These are phyloP conservation scores for Proctacanthus coquilletti DNA, from an alignment of 1,140 invertebrate genomes.

Conservation along the genomic window DNA sequence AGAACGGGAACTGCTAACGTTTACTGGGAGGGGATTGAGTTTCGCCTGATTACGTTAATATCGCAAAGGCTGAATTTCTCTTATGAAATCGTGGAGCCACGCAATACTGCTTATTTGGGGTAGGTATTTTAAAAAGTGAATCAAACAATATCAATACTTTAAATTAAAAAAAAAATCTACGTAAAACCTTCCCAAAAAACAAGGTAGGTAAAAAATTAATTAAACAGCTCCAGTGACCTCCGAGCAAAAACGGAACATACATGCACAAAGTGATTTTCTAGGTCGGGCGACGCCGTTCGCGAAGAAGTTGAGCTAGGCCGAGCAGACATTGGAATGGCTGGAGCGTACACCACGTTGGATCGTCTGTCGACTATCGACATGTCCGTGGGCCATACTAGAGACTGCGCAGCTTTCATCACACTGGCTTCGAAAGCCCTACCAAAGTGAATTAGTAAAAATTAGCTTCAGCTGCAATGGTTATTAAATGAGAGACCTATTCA, in stretches of 20 bases:
- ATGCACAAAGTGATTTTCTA: constrained; percentile 3
- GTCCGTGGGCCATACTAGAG: constrained; percentile 42
- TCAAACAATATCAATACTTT: not conserved
- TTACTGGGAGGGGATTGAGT: constrained; percentile 45
- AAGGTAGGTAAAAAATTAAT: too few relatives aligned
- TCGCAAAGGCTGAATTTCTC: constrained; percentile 48
- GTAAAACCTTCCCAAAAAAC: too few relatives aligned
- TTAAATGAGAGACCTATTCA: not conserved
- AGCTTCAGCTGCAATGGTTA: not conserved
- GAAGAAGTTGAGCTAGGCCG: constrained; percentile 31
- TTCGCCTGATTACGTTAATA: constrained; percentile 41
- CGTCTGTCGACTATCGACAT: constrained; percentile 36
- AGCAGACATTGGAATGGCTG: constrained; percentile 47
- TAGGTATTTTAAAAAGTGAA: constrained; percentile 14
- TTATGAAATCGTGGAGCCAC: constrained; percentile 43
- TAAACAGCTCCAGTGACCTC: too few relatives aligned
- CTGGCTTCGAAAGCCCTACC: constrained; percentile 55
- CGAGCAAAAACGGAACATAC: too few relatives aligned
- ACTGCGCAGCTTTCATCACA: constrained; percentile 59
- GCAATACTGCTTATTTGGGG: constrained; percentile 31
- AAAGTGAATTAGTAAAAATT: constrained; percentile 31
- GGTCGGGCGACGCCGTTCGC: constrained; percentile 38
- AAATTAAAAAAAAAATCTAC: not conserved
- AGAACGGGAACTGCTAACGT: constrained; percentile 13
- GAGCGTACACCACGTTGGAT: constrained; percentile 45